These are phyloP conservation scores for Erinaceus europaeus DNA, from an alignment of 2,113 vertebrate species.

Conservation along the genomic window DNA sequence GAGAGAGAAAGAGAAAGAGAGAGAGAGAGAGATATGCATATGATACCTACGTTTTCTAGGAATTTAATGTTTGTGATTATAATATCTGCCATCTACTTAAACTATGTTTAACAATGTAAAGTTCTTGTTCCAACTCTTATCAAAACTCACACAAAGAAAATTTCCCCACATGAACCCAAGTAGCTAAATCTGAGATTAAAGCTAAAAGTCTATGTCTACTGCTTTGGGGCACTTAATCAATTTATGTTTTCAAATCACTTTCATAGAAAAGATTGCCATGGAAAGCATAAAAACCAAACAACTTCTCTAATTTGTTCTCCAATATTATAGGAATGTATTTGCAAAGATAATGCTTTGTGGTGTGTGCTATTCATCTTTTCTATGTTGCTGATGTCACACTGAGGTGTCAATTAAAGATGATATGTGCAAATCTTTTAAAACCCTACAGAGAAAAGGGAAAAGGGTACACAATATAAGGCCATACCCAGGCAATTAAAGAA, in stretches of 20 bases:
- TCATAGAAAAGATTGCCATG: not conserved
- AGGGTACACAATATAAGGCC: constrained; percentile 77
- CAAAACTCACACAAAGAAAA: not conserved
- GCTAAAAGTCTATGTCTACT: constrained; percentile 15
- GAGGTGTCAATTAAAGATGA: constrained; percentile 84
- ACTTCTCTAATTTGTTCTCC: constrained; percentile 45
- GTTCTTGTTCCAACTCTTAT: not conserved
- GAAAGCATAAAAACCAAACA: constrained; percentile 34
- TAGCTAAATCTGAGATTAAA: constrained; percentile 27
- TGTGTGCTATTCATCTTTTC: constrained; percentile 65
- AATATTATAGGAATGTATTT: constrained; percentile 57
- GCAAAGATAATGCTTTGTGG: constrained; percentile 50
- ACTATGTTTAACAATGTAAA: too few species aligned
- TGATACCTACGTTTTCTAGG: too few species aligned
- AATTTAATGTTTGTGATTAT: not conserved
- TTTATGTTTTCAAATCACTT: not conserved
- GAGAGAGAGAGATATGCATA: too few species aligned
- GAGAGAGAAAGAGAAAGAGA: too few species aligned
- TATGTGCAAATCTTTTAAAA: constrained; percentile 82
- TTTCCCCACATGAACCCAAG: not conserved
- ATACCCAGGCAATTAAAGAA: constrained; percentile 75
- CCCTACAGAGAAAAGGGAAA: constrained; percentile 79
- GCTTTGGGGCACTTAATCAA: not conserved
- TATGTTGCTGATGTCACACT: constrained; percentile 80
- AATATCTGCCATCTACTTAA: not conserved